Percentiles rank a stretch among this genome's conserved stretches.
Evolutionary conservation across 1,140 invertebrate species (phyloP).

Genomic region (Cydia amplana): DNA sequence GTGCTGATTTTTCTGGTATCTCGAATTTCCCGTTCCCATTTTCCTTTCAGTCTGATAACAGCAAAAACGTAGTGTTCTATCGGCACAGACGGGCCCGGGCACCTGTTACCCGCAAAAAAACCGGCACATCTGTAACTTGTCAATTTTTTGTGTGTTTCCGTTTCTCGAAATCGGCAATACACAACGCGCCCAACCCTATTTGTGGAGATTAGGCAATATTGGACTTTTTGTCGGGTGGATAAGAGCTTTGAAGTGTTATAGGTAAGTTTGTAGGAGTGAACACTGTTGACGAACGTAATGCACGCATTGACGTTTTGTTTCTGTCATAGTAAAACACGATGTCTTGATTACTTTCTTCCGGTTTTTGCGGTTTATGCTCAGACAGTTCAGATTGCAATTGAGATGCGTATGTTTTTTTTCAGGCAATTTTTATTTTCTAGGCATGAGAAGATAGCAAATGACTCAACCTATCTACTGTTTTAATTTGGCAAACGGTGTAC

Average conservation of each 20-base stretch:
- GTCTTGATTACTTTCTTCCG: slow-evolving; percentile 3
- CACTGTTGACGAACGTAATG: neutral
- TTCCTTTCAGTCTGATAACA: slow-evolving; percentile 12
- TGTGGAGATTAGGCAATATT: neutral
- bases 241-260: neutral
- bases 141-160: slow-evolving; percentile 16
- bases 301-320: slow-evolving; percentile 6
- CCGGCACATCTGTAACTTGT: slow-evolving; percentile 27
- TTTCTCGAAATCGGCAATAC: slow-evolving; percentile 20
- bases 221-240: neutral
- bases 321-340: neutral
- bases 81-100: neutral
- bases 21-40: slow-evolving; percentile 2
- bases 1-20: neutral
- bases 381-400: neutral
- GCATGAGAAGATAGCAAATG: too few relatives aligned
- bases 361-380: neutral
- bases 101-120: slow-evolving; percentile 24
- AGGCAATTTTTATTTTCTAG: too few relatives aligned
- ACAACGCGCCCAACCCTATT: neutral
- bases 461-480: too few relatives aligned
- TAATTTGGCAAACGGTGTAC: too few relatives aligned
- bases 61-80: slow-evolving; percentile 16
- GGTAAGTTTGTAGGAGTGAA: neutral
- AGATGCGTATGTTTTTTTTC: neutral